A percentile compares a stretch with the other conserved stretches of the same genome.
Evolutionary conservation across 2,797 vertebrate species (phyloP).

Genomic region (Protosalanx chinensis): DNA sequence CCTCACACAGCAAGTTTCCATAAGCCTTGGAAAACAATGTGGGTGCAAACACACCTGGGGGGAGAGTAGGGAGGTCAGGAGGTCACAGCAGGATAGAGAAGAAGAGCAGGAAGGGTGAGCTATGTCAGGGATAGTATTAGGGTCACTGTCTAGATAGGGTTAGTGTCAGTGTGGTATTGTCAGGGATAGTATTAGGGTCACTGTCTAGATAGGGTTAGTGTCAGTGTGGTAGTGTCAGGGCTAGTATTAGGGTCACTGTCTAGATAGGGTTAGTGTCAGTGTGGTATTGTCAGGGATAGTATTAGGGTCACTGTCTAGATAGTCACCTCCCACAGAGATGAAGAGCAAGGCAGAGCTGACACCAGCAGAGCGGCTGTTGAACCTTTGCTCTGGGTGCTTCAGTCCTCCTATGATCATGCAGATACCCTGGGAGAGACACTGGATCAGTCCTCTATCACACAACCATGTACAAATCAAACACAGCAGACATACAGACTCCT

Average conservation of each 20-base stretch:
- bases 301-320: not conserved
- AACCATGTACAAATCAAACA: not conserved
- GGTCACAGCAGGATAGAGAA: not conserved
- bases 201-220: not conserved
- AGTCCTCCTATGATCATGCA: slow-evolving; percentile 89
- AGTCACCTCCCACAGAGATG: slow-evolving; percentile 80
- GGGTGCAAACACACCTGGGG: slow-evolving; percentile 84
- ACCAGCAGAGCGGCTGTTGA: slow-evolving; percentile 86
- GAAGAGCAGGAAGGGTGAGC: not conserved
- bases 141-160: not conserved
- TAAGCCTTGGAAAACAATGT: slow-evolving; percentile 90
- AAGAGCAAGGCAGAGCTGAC: slow-evolving; percentile 86
- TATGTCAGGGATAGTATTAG: too few species aligned
- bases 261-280: not conserved
- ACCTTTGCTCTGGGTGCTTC: slow-evolving; percentile 84
- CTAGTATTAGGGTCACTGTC: too few species aligned
- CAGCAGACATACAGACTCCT: not conserved
- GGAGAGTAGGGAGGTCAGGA: not conserved
- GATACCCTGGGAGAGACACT: slow-evolving; percentile 69
- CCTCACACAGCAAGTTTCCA: slow-evolving; percentile 81
- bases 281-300: not conserved
- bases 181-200: not conserved
- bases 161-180: not conserved
- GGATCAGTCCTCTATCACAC: too few species aligned
- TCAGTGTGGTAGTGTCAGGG: not conserved